Conservation (phyloP, 2,888 invertebrate genomes). For the Calameuta idolon region DNA sequence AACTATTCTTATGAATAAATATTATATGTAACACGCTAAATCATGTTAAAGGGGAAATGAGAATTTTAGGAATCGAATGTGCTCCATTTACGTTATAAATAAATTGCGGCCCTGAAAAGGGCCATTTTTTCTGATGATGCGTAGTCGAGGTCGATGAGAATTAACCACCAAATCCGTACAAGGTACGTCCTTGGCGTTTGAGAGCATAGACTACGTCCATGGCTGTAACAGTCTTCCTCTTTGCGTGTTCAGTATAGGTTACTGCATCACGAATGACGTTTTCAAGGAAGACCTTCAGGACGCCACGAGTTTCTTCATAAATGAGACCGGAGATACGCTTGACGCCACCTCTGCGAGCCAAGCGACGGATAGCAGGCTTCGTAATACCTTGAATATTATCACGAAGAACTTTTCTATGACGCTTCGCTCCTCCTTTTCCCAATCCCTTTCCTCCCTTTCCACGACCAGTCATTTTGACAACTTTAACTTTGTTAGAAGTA, state of each 20-base stretch:
- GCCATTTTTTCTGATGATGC: slow-evolving; percentile 24
- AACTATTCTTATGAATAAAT: neutral
- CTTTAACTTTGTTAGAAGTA: neutral
- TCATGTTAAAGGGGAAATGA: neutral
- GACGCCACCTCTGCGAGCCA: slow-evolving; percentile 73
- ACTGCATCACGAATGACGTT: slow-evolving; percentile 85
- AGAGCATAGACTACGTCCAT: slow-evolving; percentile 88
- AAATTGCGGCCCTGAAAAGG: slow-evolving; percentile 37
- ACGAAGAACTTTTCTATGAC: slow-evolving; percentile 82
- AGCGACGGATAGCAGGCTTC: slow-evolving; percentile 80
- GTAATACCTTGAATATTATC: slow-evolving; percentile 85
- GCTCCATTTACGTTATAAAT: neutral
- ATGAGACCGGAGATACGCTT: slow-evolving; percentile 78
- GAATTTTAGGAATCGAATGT: neutral
- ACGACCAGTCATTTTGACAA: slow-evolving; percentile 77
- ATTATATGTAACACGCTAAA: neutral
- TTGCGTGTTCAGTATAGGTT: slow-evolving; percentile 86
- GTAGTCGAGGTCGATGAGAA: slow-evolving; percentile 8
- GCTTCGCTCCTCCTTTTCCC: slow-evolving; percentile 85
- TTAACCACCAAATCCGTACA: slow-evolving; percentile 83
- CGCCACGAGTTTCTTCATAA: slow-evolving; percentile 82
- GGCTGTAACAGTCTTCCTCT: slow-evolving; percentile 86
- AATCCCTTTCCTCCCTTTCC: slow-evolving; percentile 84
- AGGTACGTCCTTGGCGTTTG: slow-evolving; percentile 82
- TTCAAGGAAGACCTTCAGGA: slow-evolving; percentile 82